A percentile compares a stretch with the other conserved stretches of the same genome.
Evolutionary conservation across 2,888 invertebrate genomes (phyloP).

Genomic region (Synergus itoensis): DNA sequence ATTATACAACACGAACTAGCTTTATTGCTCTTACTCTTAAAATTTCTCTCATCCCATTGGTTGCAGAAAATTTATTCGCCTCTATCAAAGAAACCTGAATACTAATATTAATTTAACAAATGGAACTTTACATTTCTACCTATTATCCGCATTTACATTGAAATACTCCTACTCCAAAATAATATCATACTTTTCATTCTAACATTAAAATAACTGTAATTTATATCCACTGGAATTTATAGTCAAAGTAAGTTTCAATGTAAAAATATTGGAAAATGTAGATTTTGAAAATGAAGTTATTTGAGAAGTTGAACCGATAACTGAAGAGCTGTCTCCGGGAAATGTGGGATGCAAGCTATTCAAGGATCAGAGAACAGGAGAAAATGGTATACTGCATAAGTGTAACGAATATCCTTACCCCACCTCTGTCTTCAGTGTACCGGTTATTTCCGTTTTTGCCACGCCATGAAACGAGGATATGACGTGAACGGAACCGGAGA

Average conservation of each 20-base stretch:
- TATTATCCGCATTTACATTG: too few relatives aligned
- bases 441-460: conserved; percentile 44
- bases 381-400: conserved; percentile 48
- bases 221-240: too few relatives aligned
- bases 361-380: conserved; percentile 31
- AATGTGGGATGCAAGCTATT: not conserved
- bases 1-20: not conserved
- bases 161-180: too few relatives aligned
- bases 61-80: too few relatives aligned
- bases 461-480: conserved; percentile 36
- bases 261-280: not conserved
- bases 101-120: too few relatives aligned
- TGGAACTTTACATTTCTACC: too few relatives aligned
- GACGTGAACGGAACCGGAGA: conserved; percentile 61
- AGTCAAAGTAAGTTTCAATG: too few relatives aligned
- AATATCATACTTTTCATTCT: too few relatives aligned
- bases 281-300: not conserved
- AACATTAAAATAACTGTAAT: too few relatives aligned
- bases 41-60: too few relatives aligned
- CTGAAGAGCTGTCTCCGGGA: not conserved
- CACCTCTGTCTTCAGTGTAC: conserved; percentile 21
- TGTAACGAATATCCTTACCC: conserved; percentile 58
- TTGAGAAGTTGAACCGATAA: not conserved
- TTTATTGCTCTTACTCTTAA: too few relatives aligned
- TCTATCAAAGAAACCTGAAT: too few relatives aligned